Conservation (phyloP, 2,888 invertebrate species). For the Prostheceraeus crozeri region DNA sequence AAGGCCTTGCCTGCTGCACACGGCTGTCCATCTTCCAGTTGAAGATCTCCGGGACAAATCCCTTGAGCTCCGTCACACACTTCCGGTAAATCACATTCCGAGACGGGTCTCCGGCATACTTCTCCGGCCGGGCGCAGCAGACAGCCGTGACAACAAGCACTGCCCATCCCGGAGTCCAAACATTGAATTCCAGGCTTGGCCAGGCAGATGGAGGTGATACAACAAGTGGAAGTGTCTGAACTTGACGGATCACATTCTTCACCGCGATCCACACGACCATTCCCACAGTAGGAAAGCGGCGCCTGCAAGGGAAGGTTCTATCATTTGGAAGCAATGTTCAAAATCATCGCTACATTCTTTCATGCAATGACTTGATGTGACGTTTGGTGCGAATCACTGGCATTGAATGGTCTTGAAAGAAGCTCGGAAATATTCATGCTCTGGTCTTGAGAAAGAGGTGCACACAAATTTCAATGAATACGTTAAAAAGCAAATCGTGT, state of each 20-base stretch:
- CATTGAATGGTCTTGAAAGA: no score
- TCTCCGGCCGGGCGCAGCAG: conserved; percentile 14
- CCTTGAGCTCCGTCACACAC: conserved; percentile 34
- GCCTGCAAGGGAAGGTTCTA: no score
- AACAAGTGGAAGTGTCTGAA: conserved; percentile 10
- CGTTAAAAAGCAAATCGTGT: no score
- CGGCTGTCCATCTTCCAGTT: conserved; percentile 34
- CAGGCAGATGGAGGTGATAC: conserved; percentile 31
- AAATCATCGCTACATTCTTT: no score
- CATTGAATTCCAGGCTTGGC: conserved; percentile 23
- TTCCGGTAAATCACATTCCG: conserved; percentile 36
- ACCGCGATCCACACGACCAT: conserved; percentile 34
- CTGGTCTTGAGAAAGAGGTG: no score
- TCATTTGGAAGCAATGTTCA: no score
- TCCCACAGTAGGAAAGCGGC: no score
- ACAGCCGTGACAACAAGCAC: conserved; percentile 35
- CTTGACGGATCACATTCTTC: conserved; percentile 36
- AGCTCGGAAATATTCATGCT: no score
- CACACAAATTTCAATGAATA: no score
- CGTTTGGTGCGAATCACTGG: no score
- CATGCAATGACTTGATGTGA: no score
- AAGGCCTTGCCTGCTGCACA: conserved; percentile 28
- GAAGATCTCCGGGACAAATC: conserved; percentile 30
- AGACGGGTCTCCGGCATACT: conserved; percentile 27
- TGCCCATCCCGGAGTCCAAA: conserved; percentile 13